Evolutionary conservation across 2,888 invertebrate genomes (phyloP), one percentile per base, ranked within the genome.

Genomic region (Euzophera pinguis): DNA sequence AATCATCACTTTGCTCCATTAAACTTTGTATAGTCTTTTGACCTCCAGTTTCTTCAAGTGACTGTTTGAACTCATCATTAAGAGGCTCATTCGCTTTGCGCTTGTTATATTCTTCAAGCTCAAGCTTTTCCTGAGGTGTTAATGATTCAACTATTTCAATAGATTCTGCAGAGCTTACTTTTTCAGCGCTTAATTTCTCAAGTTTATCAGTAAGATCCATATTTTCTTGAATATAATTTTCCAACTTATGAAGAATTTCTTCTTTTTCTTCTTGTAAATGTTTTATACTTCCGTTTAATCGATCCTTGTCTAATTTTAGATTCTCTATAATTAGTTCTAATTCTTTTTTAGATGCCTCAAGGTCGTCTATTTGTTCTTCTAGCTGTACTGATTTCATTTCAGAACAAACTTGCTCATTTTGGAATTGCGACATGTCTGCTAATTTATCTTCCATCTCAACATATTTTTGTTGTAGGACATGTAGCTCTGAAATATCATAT

Each of bases 371-470:
- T 74, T 95, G 93, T 75, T 96, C 96, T 77, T 97, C 96, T 56
- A 95, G 78, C 66, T 96, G 94, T 35, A 95, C 94, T 6, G 94
- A 93, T 63, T 93, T 94, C 71, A 96, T 93, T 87, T 96, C 95
- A 0, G 95, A 93, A 22, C 93, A 92, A n/a, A 96, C 95, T 71
- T 94, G 93, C 51, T 92, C 91, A 79, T 91, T 93, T 77, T 94
- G 92, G 4, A 93, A 81, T 62, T 92, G 91, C 43, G 92, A 91
- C 53, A 93, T 90, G 62, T 93, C 92, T 34, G 91, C 91, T 51
- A 93, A 72, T 73, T 91, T 92, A 61, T 91, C 91, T 67, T 93
- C 93, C 58, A 94, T 88, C 39, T 91, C 87, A 51, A 91, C 87
- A 62, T 93, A 84, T 65, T 94, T 93, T 59, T 92, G 92, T 75